A percentile compares a stretch with the other conserved stretches of the same genome.
Evolutionary conservation across 2,888 invertebrate species (phyloP).

Genomic region (Dasysyrphus tricinctus): DNA sequence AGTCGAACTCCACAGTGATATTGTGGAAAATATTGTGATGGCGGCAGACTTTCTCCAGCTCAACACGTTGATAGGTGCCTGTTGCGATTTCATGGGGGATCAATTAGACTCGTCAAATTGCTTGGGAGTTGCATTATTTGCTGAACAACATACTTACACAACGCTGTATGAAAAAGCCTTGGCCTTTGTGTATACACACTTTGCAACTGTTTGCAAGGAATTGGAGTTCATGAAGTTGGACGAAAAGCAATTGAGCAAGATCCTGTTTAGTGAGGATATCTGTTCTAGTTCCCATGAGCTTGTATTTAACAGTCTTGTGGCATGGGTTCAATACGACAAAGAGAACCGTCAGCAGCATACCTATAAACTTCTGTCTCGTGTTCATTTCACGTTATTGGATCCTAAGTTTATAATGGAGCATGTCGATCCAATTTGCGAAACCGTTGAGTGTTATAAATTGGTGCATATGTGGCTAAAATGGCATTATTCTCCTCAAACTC

Average conservation of each 20-base stretch:
- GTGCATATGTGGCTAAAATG: conserved; percentile 2
- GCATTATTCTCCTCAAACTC: conserved; percentile 5
- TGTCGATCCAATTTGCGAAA: background rate
- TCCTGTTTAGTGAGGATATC: conserved; percentile 5
- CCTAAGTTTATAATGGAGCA: background rate
- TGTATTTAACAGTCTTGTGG: background rate
- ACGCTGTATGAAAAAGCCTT: background rate
- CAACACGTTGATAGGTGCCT: background rate
- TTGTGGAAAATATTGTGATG: background rate
- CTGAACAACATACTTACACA: conserved; percentile 1
- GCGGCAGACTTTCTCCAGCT: conserved; percentile 44
- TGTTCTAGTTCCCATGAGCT: background rate
- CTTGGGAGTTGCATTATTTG: conserved; percentile 3
- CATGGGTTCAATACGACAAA: background rate
- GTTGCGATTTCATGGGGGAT: conserved; percentile 9
- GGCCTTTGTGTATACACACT: background rate
- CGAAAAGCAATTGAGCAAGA: background rate
- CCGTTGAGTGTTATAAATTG: background rate
- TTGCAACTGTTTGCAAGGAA: background rate
- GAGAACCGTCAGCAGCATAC: background rate
- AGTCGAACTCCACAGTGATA: conserved; percentile 4
- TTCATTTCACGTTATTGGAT: background rate
- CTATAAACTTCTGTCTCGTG: background rate
- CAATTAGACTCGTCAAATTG: background rate
- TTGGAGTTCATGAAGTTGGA: background rate